Percentiles rank a stretch among this genome's conserved stretches.
phyloP scores from a whole-genome alignment of 2,797 vertebrate species.

The Emydoidea blandingii region DNA sequence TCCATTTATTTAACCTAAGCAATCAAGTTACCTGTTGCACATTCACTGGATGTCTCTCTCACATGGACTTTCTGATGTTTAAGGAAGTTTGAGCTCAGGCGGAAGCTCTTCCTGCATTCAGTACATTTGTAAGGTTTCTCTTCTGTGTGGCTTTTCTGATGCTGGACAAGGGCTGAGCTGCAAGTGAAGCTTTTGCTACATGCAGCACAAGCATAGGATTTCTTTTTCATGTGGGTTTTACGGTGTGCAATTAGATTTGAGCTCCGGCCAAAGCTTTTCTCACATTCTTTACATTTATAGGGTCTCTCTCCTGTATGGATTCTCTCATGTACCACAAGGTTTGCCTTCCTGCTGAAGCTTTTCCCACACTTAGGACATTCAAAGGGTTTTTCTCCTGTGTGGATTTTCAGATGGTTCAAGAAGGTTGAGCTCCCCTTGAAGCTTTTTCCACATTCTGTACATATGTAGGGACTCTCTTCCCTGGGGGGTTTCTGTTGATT shows the following conservation, averaged over 20 bases:
- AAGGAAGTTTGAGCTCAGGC: conserved; percentile 5
- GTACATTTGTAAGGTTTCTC: conserved; percentile 15
- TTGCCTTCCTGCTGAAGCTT: conserved; percentile 75
- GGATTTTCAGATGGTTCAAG: conserved; percentile 54
- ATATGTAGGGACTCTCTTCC: conserved; percentile 23
- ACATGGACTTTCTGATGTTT: conserved; percentile 26
- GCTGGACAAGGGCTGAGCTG: conserved; percentile 15
- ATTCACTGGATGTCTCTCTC: conserved; percentile 36
- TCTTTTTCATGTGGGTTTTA: conserved; percentile 71
- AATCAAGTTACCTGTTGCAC: conserved; percentile 49
- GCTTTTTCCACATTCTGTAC: background rate
- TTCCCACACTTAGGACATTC: conserved; percentile 74
- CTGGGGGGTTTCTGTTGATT: accelerated
- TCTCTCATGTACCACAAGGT: conserved; percentile 70
- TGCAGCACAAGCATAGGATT: background rate
- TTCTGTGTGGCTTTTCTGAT: conserved; percentile 2
- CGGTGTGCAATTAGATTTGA: conserved; percentile 71
- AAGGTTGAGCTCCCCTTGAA: conserved; percentile 33
- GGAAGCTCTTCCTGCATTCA: conserved; percentile 6
- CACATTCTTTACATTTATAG: conserved; percentile 76
- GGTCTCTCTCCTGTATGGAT: conserved; percentile 73
- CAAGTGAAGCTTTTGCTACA: conserved; percentile 33
- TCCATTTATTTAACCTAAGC: background rate
- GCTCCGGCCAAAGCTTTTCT: conserved; percentile 72
- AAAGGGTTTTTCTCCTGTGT: conserved; percentile 56